Conservation (phyloP, 2,888 invertebrate genomes). For the Phania funesta region DNA sequence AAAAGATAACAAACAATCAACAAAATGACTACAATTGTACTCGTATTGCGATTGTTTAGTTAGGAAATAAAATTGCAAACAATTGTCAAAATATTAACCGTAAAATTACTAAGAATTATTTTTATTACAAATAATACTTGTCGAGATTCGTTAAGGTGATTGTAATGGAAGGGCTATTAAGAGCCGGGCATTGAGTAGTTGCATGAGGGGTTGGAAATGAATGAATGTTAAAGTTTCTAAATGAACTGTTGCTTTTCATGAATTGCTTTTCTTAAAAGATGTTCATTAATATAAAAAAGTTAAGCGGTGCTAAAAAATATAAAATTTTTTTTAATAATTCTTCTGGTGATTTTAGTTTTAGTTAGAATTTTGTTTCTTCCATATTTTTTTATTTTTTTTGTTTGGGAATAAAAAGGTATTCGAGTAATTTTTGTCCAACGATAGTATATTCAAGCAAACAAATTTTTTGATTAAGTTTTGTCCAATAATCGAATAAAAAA, state of each 20-base stretch:
- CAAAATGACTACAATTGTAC: constrained; percentile 57
- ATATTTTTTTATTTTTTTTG: no score
- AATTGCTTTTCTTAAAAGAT: constrained; percentile 11
- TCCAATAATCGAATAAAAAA: no score
- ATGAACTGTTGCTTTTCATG: constrained; percentile 57
- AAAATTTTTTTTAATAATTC: background rate
- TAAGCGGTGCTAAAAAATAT: no score
- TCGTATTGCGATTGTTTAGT: constrained; percentile 26
- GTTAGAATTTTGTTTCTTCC: no score
- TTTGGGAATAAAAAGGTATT: no score
- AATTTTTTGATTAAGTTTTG: no score
- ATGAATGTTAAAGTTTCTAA: constrained; percentile 10
- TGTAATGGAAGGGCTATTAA: constrained; percentile 12
- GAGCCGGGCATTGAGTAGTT: background rate
- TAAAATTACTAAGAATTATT: no score
- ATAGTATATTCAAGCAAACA: no score
- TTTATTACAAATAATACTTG: constrained; percentile 75
- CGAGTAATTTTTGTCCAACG: no score
- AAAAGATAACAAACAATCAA: constrained; percentile 52
- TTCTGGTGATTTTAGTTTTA: no score
- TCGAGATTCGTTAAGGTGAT: constrained; percentile 73
- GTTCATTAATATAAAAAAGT: constrained; percentile 49
- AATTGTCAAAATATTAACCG: constrained; percentile 67
- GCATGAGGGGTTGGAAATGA: constrained; percentile 1
- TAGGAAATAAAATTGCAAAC: constrained; percentile 18